Conservation (phyloP, 1,140 invertebrate genomes). For the Hesperophylax magnus region DNA sequence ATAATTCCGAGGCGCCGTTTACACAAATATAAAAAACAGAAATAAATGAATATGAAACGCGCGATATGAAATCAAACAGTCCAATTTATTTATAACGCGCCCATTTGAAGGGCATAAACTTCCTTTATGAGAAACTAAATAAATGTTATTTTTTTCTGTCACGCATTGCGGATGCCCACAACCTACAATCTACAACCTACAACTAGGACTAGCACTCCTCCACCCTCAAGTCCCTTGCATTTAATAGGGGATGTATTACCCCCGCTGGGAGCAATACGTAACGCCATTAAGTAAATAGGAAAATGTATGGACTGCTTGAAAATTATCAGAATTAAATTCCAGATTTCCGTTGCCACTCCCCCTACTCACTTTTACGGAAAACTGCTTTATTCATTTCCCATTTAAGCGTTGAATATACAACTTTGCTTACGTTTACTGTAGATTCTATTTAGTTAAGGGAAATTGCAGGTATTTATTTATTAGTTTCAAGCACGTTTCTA, state of each 20-base stretch:
- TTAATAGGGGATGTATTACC: conserved; percentile 52
- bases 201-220: background rate
- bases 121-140: conserved; percentile 52
- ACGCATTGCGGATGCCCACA: conserved; percentile 46
- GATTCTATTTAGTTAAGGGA: too few species aligned
- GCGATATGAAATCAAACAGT: conserved; percentile 57
- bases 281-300: conserved; percentile 57
- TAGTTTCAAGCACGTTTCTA: background rate
- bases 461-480: background rate
- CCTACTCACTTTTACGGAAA: background rate
- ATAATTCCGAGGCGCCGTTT: conserved; percentile 57
- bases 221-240: conserved; percentile 51
- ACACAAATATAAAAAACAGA: conserved; percentile 57
- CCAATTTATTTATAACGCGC: conserved; percentile 57
- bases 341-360: conserved; percentile 22
- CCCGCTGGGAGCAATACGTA: conserved; percentile 56
- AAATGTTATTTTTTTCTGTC: conserved; percentile 58
- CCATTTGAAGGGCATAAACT: conserved; percentile 58
- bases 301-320: conserved; percentile 46
- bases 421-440: too few species aligned
- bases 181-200: background rate
- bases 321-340: conserved; percentile 30
- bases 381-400: too few species aligned
- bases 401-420: too few species aligned
- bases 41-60: conserved; percentile 55